Percentiles rank a stretch among this genome's conserved stretches.
Evolutionary conservation across 2,113 vertebrate genomes (phyloP).

Genomic region (Tiliqua scincoides): DNA sequence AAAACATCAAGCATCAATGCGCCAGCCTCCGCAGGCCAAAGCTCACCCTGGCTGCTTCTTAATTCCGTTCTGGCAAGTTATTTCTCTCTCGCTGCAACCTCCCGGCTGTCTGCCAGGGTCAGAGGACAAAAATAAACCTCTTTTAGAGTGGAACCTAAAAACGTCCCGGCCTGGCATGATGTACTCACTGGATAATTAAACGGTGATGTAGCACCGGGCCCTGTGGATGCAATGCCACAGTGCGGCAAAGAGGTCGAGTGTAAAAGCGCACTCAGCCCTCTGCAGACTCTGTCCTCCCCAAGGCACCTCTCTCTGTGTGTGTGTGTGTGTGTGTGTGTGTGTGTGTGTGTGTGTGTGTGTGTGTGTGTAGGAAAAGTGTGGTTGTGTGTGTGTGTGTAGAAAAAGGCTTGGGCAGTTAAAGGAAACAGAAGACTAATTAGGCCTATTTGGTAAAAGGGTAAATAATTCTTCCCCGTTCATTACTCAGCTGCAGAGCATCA

Average conservation of each 20-base stretch:
- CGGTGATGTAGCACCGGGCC: accelerated
- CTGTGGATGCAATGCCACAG: neutral
- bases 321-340: neutral
- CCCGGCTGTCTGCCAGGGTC: neutral
- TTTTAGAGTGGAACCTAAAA: neutral
- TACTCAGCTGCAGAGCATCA: neutral
- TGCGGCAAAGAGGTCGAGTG: accelerated
- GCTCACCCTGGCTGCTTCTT: accelerated
- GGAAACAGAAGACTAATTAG: neutral
- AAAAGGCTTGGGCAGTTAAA: no score
- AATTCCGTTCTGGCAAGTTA: constrained; percentile 26
- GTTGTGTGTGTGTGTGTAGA: no score
- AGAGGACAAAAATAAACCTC: constrained; percentile 19
- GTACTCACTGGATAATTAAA: neutral
- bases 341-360: no score
- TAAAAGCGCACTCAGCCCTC: neutral
- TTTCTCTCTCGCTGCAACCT: neutral
- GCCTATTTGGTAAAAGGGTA: neutral
- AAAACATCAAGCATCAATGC: no score
- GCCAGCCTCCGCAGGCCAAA: no score
- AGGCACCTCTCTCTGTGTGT: neutral
- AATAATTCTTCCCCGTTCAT: neutral
- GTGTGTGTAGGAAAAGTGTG: no score
- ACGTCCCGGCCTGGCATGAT: neutral
- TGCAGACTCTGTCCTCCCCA: neutral